Base-by-base conservation (phyloP, 1,140 invertebrate genomes). In the Drosophila sp. region DNA sequence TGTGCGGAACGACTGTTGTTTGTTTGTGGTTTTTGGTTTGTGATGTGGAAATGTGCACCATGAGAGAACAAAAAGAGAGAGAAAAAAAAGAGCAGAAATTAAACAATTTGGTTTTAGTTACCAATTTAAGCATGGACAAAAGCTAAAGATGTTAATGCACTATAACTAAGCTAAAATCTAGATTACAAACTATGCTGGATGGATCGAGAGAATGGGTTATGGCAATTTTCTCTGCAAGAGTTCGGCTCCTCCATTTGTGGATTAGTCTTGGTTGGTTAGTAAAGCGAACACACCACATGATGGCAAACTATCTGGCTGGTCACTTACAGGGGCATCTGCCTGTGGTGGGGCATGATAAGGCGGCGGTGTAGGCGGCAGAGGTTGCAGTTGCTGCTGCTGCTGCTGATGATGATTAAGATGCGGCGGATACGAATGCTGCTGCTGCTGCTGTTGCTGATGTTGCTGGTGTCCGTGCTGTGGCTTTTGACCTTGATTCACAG, bases 1-100 rank as follows among this genome's bases (percentile, higher is more conserved):
- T 11, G 91, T 92, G 86, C 91, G 90, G 72, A 83, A 92, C 70
- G 91, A 89, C 91, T 92, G 76, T 41, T 25, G 68, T 55, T 41
- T 29, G 57, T 32, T 60, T n/a, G 68, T 58, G 55, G 23, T 47
- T 32, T 60, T n/a, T 35, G 32, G 40, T 27, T 1, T 60, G 64
- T 40, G 44, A 69, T 60, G 66, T 60, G 44, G 41, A 32, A n/a
- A 32, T 71, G 58, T 32, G 70, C 33, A 50, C n/a, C 66, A 76
- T 65, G 67, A 55, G 41, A 70, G 60, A 72, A 38, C 8, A 38
- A 38, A 54, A 35, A 50, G 29, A 71, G 68, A 66, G 55, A 70
- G 57, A 70, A 62, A 54, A 79, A 23, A 72, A 56, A 62, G 70
- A 35, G 62, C 66, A 70, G 23, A 72, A 78, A 87, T 80, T 80